phyloP scores from a whole-genome alignment of 1,140 invertebrate species.

The Planococcus citri region DNA sequence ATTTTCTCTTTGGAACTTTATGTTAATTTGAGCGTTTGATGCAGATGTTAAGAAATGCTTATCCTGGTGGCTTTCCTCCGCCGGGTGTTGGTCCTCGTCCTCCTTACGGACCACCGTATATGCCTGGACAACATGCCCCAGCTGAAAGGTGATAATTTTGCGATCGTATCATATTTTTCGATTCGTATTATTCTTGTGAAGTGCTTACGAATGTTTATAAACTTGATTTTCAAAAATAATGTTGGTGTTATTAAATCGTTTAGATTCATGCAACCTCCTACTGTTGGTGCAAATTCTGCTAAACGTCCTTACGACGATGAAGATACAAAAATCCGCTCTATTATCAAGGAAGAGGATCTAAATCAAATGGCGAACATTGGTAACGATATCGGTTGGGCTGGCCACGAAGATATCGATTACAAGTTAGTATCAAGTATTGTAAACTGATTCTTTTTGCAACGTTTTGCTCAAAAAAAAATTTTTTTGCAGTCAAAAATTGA shows the following conservation, averaged over 20 bases:
- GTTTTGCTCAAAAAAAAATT: constrained; percentile 9
- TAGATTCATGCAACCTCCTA: not conserved
- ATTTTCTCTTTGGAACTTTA: too few relatives aligned
- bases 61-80: constrained; percentile 27
- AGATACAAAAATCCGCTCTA: not conserved
- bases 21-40: not conserved
- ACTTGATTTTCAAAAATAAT: too few relatives aligned
- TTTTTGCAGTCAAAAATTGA: constrained; percentile 61
- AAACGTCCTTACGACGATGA: not conserved
- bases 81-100: constrained; percentile 37
- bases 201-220: too few relatives aligned
- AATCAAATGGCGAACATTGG: constrained; percentile 82
- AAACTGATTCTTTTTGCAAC: not conserved
- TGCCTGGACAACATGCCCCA: not conserved
- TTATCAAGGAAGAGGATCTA: constrained; percentile 78
- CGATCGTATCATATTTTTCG: too few relatives aligned
- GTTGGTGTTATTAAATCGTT: too few relatives aligned
- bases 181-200: too few relatives aligned
- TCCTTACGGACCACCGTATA: not conserved
- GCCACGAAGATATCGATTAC: constrained; percentile 86
- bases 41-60: not conserved
- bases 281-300: not conserved
- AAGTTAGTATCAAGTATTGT: constrained; percentile 43
- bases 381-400: constrained; percentile 78
- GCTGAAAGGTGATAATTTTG: not conserved